A percentile compares a stretch with the other conserved stretches of the same genome.
These are phyloP conservation scores for Pygoscelis antarcticus DNA, from an alignment of 2,113 vertebrate species.

Conservation along the genomic window DNA sequence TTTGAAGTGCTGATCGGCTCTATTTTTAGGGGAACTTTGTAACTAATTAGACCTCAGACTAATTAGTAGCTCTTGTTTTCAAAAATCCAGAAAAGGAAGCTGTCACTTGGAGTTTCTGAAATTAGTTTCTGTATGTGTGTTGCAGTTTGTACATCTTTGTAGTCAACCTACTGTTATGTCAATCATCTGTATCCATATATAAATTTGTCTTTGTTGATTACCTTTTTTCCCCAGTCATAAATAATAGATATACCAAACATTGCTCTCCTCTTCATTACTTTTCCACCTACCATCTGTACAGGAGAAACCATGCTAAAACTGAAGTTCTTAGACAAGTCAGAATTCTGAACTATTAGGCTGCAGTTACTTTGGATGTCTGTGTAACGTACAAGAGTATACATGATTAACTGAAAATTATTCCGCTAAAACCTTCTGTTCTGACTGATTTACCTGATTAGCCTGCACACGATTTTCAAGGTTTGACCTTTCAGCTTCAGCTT, in stretches of 20 bases:
- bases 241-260: neutral
- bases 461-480: neutral
- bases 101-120: neutral
- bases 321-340: neutral
- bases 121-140: neutral
- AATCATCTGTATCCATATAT: neutral
- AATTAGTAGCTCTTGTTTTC: neutral
- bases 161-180: neutral
- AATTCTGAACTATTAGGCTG: neutral
- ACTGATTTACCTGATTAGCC: neutral
- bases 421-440: neutral
- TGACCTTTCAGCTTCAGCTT: constrained; percentile 9
- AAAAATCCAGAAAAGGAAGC: neutral
- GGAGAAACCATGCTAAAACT: neutral
- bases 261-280: neutral
- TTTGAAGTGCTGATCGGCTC: neutral
- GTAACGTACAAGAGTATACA: neutral
- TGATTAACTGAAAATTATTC: neutral
- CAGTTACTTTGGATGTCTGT: neutral
- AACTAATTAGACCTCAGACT: neutral
- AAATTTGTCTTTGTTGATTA: neutral
- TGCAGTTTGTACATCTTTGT: neutral
- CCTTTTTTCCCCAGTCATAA: neutral
- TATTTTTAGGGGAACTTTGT: neutral
- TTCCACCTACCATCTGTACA: neutral